Conservation (phyloP, 1,140 invertebrate genomes). For the Pentalonia nigronervosa region DNA sequence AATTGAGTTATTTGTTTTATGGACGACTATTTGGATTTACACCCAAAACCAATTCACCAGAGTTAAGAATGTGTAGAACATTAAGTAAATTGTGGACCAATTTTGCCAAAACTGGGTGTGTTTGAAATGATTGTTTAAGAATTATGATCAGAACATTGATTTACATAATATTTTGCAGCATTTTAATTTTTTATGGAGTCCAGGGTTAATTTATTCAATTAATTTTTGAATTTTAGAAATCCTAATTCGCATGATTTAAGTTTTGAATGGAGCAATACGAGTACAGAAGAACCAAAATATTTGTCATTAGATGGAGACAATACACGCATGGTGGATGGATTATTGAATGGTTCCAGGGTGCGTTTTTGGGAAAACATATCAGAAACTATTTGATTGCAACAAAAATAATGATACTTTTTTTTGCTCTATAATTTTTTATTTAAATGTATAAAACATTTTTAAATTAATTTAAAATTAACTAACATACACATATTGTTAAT, state of each 20-base stretch:
- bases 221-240: not conserved
- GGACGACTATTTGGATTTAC: not conserved
- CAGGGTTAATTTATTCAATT: not conserved
- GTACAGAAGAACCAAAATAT: constrained; percentile 27
- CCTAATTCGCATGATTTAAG: constrained; percentile 36
- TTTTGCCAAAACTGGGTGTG: constrained; percentile 60
- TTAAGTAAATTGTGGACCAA: constrained; percentile 58
- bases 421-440: no score
- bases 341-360: not conserved
- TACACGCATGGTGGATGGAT: constrained; percentile 28
- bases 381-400: not conserved
- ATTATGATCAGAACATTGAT: not conserved
- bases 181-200: not conserved
- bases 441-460: no score
- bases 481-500: not conserved
- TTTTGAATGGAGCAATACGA: constrained; percentile 11
- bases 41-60: not conserved
- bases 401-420: not conserved
- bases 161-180: not conserved
- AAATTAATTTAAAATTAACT: no score
- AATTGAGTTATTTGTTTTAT: constrained; percentile 59
- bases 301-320: constrained; percentile 40
- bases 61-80: constrained; percentile 46
- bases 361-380: constrained; percentile 34
- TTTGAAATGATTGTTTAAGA: not conserved